Evolutionary conservation across 2,888 invertebrate genomes (phyloP).

Genomic region (Philereme vetulata): DNA sequence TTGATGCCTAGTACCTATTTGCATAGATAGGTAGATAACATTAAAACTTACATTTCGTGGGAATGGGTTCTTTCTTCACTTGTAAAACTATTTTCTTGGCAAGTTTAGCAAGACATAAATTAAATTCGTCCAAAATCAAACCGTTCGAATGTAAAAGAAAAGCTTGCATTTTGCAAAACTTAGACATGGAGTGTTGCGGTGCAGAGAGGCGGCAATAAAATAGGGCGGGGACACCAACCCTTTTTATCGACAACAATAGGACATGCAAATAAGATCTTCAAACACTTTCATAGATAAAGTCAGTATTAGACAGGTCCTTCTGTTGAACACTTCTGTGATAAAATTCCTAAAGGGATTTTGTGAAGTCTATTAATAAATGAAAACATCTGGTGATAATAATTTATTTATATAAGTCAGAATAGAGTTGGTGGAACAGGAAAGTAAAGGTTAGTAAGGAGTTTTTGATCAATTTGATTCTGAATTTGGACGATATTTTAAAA

Average conservation of each 20-base stretch:
- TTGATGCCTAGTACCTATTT: no score
- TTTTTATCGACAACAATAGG: constrained; percentile 59
- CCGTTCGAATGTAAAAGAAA: no score
- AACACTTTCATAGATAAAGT: constrained; percentile 49
- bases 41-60: no score
- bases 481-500: background rate
- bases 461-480: background rate
- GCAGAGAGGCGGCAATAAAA: constrained; percentile 27
- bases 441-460: constrained; percentile 34
- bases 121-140: no score
- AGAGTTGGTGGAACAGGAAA: constrained; percentile 35
- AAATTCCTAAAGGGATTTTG: constrained; percentile 43
- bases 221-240: constrained; percentile 65
- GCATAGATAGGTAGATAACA: no score
- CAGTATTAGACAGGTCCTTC: constrained; percentile 63
- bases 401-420: constrained; percentile 31
- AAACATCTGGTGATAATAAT: constrained; percentile 26
- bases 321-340: constrained; percentile 51
- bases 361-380: constrained; percentile 50
- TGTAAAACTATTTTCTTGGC: no score
- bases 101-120: no score
- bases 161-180: no score
- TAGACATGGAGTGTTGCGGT: background rate
- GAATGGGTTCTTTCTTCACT: no score
- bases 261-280: constrained; percentile 57